phyloP scores from a whole-genome alignment of 2,888 invertebrate genomes.

The Lasioglossum lativentre region DNA sequence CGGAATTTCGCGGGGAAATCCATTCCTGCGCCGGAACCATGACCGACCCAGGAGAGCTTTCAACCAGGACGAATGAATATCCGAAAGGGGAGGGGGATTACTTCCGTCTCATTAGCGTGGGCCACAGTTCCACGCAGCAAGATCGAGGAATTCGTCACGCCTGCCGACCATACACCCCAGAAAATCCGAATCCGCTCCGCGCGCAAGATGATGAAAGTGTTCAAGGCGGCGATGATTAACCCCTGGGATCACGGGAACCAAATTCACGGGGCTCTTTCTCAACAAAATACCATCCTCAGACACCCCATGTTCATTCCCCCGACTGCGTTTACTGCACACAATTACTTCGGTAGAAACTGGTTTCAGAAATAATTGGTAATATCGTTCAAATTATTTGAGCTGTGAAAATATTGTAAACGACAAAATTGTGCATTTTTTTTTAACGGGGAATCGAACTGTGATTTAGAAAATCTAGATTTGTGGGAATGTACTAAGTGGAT shows the following conservation, averaged over 20 bases:
- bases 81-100: slow-evolving; percentile 64
- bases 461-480: neutral
- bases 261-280: slow-evolving; percentile 12
- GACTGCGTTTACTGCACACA: neutral
- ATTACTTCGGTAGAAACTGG: neutral
- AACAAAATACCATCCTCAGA: neutral
- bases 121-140: slow-evolving; percentile 60
- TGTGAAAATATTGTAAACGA: neutral
- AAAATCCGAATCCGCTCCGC: slow-evolving; percentile 68
- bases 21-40: slow-evolving; percentile 70
- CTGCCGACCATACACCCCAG: slow-evolving; percentile 54
- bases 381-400: neutral
- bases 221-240: slow-evolving; percentile 57
- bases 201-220: slow-evolving; percentile 52
- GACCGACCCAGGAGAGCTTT: slow-evolving; percentile 70
- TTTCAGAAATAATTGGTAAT: too few species aligned
- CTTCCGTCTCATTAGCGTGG: slow-evolving; percentile 76
- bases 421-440: neutral
- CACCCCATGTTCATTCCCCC: neutral
- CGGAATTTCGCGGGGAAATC: slow-evolving; percentile 70
- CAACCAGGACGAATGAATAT: slow-evolving; percentile 72
- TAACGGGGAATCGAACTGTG: neutral
- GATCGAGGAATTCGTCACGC: slow-evolving; percentile 72
- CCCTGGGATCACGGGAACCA: slow-evolving; percentile 35
- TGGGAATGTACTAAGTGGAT: neutral